Evolutionary conservation across 2,113 vertebrate genomes (phyloP).

Genomic region (Lonchura striata): DNA sequence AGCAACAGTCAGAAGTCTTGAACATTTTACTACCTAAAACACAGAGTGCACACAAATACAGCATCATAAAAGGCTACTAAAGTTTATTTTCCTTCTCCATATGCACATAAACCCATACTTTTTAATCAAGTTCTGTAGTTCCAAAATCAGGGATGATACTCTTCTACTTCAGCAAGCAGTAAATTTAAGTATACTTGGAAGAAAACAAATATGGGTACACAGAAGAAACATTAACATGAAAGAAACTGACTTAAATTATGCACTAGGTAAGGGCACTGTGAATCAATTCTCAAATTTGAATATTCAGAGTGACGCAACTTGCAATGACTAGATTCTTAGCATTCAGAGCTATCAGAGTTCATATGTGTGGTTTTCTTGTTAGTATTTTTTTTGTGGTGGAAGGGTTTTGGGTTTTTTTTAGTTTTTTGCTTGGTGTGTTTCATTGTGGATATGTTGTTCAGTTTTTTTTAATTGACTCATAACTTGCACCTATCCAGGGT

Average conservation of each 20-base stretch:
- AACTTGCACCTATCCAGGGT: not conserved
- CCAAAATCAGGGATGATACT: not conserved
- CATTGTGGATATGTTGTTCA: not conserved
- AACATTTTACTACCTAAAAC: not conserved
- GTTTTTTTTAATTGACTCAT: not conserved
- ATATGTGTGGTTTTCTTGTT: not conserved
- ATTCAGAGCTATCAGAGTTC: not conserved
- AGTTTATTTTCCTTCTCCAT: not conserved
- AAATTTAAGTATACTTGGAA: not conserved
- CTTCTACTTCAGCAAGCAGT: not conserved
- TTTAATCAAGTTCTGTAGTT: not conserved
- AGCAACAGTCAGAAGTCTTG: not conserved
- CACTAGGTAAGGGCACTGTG: not conserved
- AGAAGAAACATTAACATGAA: not conserved
- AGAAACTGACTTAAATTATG: not conserved
- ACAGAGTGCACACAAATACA: not conserved
- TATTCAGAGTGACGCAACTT: not conserved
- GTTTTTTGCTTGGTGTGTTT: not conserved
- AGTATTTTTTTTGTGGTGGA: not conserved
- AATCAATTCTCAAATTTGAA: not conserved
- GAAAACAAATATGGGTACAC: not conserved
- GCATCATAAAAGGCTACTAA: not conserved
- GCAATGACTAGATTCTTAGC: not conserved
- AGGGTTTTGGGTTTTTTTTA: not conserved
- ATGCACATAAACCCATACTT: not conserved